Conservation (phyloP, 1,140 invertebrate genomes). For the Solenopsis invicta region DNA sequence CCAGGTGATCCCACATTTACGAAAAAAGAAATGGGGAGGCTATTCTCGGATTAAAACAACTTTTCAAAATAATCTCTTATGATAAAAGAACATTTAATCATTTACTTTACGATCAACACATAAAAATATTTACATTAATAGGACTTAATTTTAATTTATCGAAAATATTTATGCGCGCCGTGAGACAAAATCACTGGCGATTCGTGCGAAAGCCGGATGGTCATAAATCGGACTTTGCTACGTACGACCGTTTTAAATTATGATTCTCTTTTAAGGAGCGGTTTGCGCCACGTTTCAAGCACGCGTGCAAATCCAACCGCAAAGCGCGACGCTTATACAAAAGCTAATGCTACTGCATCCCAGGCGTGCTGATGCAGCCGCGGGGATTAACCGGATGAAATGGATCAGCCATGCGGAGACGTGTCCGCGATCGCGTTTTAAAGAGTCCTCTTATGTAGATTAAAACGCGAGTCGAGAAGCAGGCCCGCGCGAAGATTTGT, state of each 20-base stretch:
- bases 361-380: constrained; percentile 49
- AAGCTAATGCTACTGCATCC: constrained; percentile 55
- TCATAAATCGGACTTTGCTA: constrained; percentile 54
- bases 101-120: not conserved
- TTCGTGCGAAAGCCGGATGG: not conserved
- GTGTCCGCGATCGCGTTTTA: constrained; percentile 55
- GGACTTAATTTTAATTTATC: constrained; percentile 36
- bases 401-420: constrained; percentile 44
- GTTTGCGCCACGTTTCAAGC: constrained; percentile 29
- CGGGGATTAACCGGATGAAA: constrained; percentile 51
- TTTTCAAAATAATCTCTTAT: constrained; percentile 7
- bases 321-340: constrained; percentile 33
- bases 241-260: constrained; percentile 49
- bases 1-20: too few species aligned
- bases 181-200: not conserved
- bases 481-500: constrained; percentile 35
- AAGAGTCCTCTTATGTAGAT: constrained; percentile 59
- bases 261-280: constrained; percentile 22
- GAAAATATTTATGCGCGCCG: constrained; percentile 5
- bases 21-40: too few species aligned
- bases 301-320: constrained; percentile 47
- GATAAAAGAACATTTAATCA: not conserved
- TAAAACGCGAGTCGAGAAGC: constrained; percentile 38
- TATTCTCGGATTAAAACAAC: not conserved
- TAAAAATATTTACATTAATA: not conserved